Base-by-base conservation (phyloP, 2,113 vertebrate species). In the Chinchilla lanigera region DNA sequence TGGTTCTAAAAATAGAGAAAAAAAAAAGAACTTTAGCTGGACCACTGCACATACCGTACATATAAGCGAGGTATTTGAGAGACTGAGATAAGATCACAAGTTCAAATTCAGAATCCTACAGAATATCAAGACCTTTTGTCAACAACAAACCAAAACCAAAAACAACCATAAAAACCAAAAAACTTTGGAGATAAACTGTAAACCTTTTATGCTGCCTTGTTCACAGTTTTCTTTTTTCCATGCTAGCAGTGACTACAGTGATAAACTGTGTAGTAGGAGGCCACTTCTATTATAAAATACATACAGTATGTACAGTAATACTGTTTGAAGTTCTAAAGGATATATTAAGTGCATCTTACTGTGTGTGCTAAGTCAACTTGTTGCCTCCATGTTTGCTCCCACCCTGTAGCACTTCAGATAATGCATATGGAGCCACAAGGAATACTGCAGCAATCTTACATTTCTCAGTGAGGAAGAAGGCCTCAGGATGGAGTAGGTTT, bases 1-100 rank as follows among this genome's bases (percentile, higher is more conserved):
- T 83, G 47, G 47, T 52, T 91, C 47, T 85, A 77, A 71, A 90
- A 60, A 93, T 75, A 58, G 90, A 81, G 69, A 93, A 71, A 38
- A 93, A 71, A 38, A 30, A 78, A 80, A 47, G n/a, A 47, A 77
- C 1, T 77, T 47, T 16, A 14, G 26, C 38, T 50, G 13, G 41
- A 13, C 26, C 30, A 19, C 2, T 52, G 30, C 47, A 80, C 22
- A 35, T 20, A 35, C 16, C 52, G 30, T 20, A 20, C 77, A 52
- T 52, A 16, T 33, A 80, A 52, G 7, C 3, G 33, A 19, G 7
- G 14, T 35, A 35, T 52, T 80, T 3, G 2, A 80, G 30, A 30
- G 44, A 16, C 47, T 80, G 47, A 35, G 77, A 5, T 28, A 80
- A 80, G 30, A 80, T 19, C 77, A 52, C 16, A 33, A 33, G 28